Evolutionary conservation across 2,888 invertebrate species (phyloP), one percentile per base, ranked within the genome.

Genomic region (Thera obeliscata): DNA sequence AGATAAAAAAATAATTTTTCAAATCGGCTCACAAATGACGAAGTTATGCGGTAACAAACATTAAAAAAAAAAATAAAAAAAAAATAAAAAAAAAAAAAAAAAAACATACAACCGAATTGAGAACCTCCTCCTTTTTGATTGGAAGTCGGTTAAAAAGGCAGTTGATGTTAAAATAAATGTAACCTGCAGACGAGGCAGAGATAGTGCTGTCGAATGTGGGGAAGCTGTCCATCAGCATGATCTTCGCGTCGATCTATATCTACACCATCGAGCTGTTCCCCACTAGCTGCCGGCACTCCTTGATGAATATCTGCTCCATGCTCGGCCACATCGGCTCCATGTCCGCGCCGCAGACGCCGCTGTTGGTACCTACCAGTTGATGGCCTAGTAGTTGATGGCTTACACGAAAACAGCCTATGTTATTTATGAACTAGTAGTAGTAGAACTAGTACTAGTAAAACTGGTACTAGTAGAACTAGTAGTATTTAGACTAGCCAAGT

Each of bases 231-330:
- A 95, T 95, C 74, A 95, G 95, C 56, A 91, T 94, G 80, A 93
- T 95, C 9, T 95, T 95, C 79, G 88, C 94, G 1, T 90, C 94
- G 9, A 85, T 95, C 72, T 96, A 95, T 82, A 93, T 95, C 72
- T 94, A 95, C 80, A 95, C 95, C 1, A 91, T 95, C 61, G 95
- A 96, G 88, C 89, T 95, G 83, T 95, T 95, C 81, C 95, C 95
- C 0, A 96, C 95, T 12, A 84, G 86, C 43, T 85, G 94, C 63
- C 87, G 95, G 48, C 95, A 95, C 77, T 90, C 94, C 6, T 83
- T 95, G 68, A 89, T 95, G 84, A 94, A 94, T 5, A 80, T 88
- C 49, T 95, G 95, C 82, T 95, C 95, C 43, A 95, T 95, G 89
- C 86, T 95, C 63, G 95, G 95, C 33, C 88, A 95, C 55, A 81